Evolutionary conservation across 2,797 vertebrate genomes (phyloP).

Genomic region (Rhinella marina): DNA sequence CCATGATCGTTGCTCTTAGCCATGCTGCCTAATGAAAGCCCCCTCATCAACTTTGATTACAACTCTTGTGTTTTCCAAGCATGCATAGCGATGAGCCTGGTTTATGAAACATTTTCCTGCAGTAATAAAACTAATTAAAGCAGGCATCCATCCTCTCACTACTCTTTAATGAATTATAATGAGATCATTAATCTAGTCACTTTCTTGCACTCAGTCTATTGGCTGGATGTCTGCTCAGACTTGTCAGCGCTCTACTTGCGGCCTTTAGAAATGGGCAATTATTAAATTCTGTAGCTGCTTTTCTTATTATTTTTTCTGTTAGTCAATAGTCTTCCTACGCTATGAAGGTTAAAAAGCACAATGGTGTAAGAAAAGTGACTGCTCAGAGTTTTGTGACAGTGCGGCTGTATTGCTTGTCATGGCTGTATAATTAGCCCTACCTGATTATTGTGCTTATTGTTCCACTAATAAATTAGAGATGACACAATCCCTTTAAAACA

Average conservation of each 20-base stretch:
- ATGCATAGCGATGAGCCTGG: conserved; percentile 73
- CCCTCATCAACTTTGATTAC: conserved; percentile 71
- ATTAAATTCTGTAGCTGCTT: conserved; percentile 38
- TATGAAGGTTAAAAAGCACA: conserved; percentile 35
- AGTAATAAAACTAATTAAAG: conserved; percentile 81
- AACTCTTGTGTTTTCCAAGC: conserved; percentile 72
- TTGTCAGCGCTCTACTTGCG: conserved; percentile 54
- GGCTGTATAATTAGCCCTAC: background rate
- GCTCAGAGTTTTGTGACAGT: background rate
- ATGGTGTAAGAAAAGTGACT: conserved; percentile 25
- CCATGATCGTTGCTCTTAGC: conserved; percentile 67
- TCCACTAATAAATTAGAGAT: conserved; percentile 14
- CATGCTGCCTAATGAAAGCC: conserved; percentile 70
- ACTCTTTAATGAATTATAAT: conserved; percentile 79
- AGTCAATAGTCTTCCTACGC: conserved; percentile 39
- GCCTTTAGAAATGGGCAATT: conserved; percentile 57
- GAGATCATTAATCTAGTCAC: conserved; percentile 74
- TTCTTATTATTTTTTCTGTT: conserved; percentile 18
- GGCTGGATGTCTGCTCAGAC: conserved; percentile 63
- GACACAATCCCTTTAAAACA: conserved; percentile 30
- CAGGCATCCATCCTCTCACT: conserved; percentile 75
- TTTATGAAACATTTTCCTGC: conserved; percentile 78
- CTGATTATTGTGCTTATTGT: conserved; percentile 33
- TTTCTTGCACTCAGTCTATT: conserved; percentile 64
- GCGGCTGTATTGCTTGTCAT: background rate